phyloP scores from a whole-genome alignment of 2,888 invertebrate species.

The Torymus aiolomorphi region DNA sequence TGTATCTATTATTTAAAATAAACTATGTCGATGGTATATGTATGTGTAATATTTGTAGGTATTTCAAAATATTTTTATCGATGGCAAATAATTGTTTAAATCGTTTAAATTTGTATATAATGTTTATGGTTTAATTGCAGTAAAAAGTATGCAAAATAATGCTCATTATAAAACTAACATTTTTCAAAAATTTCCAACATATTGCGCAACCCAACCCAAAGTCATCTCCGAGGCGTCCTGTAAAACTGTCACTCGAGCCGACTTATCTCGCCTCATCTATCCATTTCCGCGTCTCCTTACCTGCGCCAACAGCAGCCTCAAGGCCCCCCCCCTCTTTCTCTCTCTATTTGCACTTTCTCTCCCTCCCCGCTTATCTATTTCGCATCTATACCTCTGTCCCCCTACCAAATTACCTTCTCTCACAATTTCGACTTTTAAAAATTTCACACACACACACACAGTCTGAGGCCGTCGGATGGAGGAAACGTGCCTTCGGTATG shows the following conservation, averaged over 20 bases:
- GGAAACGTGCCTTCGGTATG: conserved; percentile 14
- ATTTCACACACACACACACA: not conserved
- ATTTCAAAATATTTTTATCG: no score
- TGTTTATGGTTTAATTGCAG: no score
- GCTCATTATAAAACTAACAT: no score
- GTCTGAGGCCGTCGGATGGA: no score
- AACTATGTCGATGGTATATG: no score
- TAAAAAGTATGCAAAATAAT: no score
- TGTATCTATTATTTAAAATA: no score
- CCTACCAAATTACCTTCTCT: conserved; percentile 8
- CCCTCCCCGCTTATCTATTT: conserved; percentile 33
- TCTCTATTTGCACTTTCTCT: conserved; percentile 48
- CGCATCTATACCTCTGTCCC: conserved; percentile 18
- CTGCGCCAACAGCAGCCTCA: conserved; percentile 20
- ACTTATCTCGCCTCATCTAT: conserved; percentile 52
- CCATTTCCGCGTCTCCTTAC: conserved; percentile 47
- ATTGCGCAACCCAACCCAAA: no score
- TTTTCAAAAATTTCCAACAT: no score
- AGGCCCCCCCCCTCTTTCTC: conserved; percentile 9
- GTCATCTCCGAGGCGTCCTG: not conserved
- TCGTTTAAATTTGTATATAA: no score
- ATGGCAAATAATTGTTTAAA: no score
- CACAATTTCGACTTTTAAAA: conserved; percentile 32
- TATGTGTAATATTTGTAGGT: no score
- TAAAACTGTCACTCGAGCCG: conserved; percentile 51